Percentiles rank a stretch among this genome's conserved stretches.
phyloP scores from a whole-genome alignment of 2,113 vertebrate species.

The Barnardius zonarius region DNA sequence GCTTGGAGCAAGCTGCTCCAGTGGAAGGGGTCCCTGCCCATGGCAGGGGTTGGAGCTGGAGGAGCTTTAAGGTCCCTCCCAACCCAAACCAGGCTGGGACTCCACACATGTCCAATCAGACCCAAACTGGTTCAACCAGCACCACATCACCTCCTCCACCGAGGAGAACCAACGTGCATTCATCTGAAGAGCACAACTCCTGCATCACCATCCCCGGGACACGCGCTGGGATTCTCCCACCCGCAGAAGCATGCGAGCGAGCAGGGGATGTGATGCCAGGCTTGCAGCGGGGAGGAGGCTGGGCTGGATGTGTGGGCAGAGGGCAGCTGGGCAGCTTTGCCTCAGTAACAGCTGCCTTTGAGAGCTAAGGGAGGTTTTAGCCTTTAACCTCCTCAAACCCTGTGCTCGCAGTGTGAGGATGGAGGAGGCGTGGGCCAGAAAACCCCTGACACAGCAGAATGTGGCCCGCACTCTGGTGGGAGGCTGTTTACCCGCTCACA shows the following conservation, averaged over 20 bases:
- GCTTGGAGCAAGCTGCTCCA: not conserved
- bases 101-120: fast-evolving
- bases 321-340: not conserved
- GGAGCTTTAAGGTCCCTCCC: not conserved
- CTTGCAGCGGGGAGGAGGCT: fast-evolving
- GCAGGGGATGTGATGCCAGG: not conserved
- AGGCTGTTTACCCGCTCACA: not conserved
- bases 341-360: fast-evolving
- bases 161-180: fast-evolving
- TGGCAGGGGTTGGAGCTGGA: not conserved
- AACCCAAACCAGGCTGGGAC: too few relatives aligned
- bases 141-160: not conserved
- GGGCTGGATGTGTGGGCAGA: not conserved
- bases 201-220: fast-evolving
- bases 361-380: not conserved
- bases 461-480: not conserved
- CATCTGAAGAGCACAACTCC: not conserved
- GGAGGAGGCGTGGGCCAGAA: not conserved
- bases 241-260: fast-evolving
- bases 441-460: not conserved
- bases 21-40: not conserved
- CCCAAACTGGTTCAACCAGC: not conserved
- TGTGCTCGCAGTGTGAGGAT: fast-evolving
- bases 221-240: fast-evolving
- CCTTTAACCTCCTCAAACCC: not conserved